These are phyloP conservation scores for Holothuria leucospilota DNA, from an alignment of 53 echinoderm and acorn worm genomes.

Conservation along the genomic window DNA sequence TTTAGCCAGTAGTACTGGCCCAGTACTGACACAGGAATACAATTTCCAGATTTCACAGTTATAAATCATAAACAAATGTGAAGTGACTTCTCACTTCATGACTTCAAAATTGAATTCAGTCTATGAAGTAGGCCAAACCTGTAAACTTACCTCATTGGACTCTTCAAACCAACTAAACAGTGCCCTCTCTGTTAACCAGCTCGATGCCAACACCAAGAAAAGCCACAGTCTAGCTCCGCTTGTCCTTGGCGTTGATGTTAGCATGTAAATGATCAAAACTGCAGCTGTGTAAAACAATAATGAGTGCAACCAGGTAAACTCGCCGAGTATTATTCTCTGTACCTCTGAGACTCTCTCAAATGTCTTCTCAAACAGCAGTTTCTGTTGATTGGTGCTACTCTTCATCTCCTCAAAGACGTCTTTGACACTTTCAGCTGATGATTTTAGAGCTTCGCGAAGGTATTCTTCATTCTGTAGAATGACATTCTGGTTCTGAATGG, in stretches of 20 bases:
- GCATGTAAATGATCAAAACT: constrained; percentile 74
- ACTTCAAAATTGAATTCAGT: too few species aligned
- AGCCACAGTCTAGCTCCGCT: constrained; percentile 79
- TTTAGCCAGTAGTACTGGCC: too few species aligned
- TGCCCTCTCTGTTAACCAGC: constrained; percentile 73
- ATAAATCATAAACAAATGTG: too few species aligned
- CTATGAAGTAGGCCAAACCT: too few species aligned
- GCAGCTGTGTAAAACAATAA: constrained; percentile 79
- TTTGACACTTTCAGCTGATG: constrained; percentile 66
- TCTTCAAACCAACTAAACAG: constrained; percentile 49
- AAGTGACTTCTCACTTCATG: too few species aligned
- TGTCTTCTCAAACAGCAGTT: constrained; percentile 83
- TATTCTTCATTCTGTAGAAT: constrained; percentile 81
- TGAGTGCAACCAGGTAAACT: constrained; percentile 93
- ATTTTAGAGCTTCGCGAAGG: constrained; percentile 64
- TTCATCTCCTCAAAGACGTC: constrained; percentile 87
- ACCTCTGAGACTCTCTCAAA: constrained; percentile 78
- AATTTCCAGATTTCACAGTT: too few species aligned
- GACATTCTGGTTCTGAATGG: constrained; percentile 77
- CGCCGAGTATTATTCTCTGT: constrained; percentile 90
- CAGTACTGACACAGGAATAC: too few species aligned
- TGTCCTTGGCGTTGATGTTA: constrained; percentile 84
- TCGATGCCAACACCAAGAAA: constrained; percentile 66
- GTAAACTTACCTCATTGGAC: constrained; percentile 67
- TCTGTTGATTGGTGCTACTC: constrained; percentile 79